Evolutionary conservation across 2,888 invertebrate species (phyloP), one percentile per base, ranked within the genome.

Genomic region (Acrobasis repandana): DNA sequence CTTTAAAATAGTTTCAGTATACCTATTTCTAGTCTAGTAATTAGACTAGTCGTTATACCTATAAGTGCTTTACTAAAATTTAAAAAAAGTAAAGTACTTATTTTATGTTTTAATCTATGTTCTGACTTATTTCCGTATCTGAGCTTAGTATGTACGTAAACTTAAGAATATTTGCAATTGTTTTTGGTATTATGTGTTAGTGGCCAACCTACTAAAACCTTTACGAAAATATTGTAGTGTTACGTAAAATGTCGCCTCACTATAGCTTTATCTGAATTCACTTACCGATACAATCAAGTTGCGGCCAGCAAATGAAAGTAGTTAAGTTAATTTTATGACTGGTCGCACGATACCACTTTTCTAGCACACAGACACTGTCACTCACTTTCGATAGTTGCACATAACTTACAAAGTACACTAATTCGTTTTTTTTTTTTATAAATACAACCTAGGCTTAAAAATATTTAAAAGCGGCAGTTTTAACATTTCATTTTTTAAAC

Each of bases 401-500:
- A n/a, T 43, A 8, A 52, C 10, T 47, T 34, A 9, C 2, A 43
- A 28, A 18, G 20, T 15, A 18, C 59, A 52, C 38, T 4, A 8
- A 36, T 36, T n/a, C 14, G 43, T 28, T 28, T 6, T 20, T 58
- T 51, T 50, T 16, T 48, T 46, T n/a, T 18, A 52, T 34, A 34
- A 52, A 34, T 20, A 4, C 8, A 28, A 28, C 28, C 4, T 5
- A 28, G 28, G 8, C 28, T 56, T 43, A 43, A 43, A 33, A 16
- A 11, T 34, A 15, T 15, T 43, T 9, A 51, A 33, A 51, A 4
- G 63, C 64, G 65, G 67, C 67, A 68, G 67, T 78, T 78, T 79
- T 74, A 28, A 72, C 77, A 77, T 73, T 76, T 74, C 70, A 74
- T 78, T 72, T 78, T 71, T 66, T 52, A 69, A 74, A 73, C 74